A percentile compares a stretch with the other conserved stretches of the same genome.
Conservation (phyloP, 2,113 vertebrate genomes). For the Sialia sialis region DNA sequence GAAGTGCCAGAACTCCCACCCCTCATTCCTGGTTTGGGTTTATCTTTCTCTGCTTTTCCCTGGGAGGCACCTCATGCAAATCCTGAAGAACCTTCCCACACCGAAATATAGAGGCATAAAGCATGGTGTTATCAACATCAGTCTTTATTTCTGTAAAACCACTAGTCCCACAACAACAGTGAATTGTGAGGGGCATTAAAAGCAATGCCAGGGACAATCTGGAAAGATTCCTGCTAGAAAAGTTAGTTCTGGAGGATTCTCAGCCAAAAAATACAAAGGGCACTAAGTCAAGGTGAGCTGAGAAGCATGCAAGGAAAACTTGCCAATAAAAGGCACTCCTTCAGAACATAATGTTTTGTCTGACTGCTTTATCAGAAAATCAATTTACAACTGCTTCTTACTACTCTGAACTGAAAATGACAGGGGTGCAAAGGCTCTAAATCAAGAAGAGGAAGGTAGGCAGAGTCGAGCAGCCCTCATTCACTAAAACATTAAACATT, state of each 20-base stretch:
- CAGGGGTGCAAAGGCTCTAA: neutral
- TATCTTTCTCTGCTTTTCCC: neutral
- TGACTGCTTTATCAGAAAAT: conserved; percentile 30
- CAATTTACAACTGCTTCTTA: conserved; percentile 57
- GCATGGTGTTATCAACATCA: neutral
- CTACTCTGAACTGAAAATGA: conserved; percentile 26
- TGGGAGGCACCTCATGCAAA: neutral
- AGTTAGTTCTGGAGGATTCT: neutral
- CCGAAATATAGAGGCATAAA: neutral
- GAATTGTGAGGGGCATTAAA: neutral
- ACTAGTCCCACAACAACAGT: neutral
- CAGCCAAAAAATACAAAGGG: conserved; percentile 10
- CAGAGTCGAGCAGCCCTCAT: neutral
- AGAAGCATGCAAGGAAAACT: conserved; percentile 47
- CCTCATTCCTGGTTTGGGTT: neutral
- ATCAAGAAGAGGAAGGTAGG: neutral
- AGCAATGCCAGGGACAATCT: neutral
- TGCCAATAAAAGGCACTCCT: conserved; percentile 56
- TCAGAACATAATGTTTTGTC: conserved; percentile 59
- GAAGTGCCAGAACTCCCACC: neutral
- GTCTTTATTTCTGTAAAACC: neutral
- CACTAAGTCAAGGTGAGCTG: conserved; percentile 61
- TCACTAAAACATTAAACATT: neutral
- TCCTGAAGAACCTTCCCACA: neutral
- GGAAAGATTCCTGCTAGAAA: neutral